phyloP scores from a whole-genome alignment of 2,113 vertebrate genomes.

The Oxyruncus cristatus region DNA sequence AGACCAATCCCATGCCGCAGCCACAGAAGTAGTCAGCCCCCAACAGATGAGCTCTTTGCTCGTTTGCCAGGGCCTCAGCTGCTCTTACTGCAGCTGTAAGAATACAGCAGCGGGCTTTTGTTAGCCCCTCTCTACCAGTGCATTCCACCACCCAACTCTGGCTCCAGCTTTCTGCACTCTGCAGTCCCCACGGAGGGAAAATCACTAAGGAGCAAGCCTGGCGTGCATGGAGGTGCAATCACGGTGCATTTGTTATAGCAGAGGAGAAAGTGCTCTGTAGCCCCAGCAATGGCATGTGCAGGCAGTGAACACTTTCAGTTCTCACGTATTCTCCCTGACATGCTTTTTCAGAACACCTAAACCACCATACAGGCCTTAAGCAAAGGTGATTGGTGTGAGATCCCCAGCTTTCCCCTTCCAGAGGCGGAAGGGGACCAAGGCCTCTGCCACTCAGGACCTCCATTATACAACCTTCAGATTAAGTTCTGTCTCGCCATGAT shows the following conservation, averaged over 20 bases:
- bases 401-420: background rate
- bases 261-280: fast-evolving
- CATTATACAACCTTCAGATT: background rate
- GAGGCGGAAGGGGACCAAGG: background rate
- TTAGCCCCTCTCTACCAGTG: background rate
- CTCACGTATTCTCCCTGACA: background rate
- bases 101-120: background rate
- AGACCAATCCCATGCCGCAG: background rate
- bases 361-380: background rate
- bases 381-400: background rate
- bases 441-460: background rate
- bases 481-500: background rate
- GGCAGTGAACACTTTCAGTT: background rate
- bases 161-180: background rate
- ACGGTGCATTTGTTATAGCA: fast-evolving
- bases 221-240: background rate
- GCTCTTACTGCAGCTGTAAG: background rate
- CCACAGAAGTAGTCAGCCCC: background rate
- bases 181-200: background rate
- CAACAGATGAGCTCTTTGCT: background rate
- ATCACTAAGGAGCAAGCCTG: background rate
- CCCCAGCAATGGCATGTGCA: background rate
- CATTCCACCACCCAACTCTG: background rate
- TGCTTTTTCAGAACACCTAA: background rate
- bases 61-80: background rate